These are phyloP conservation scores for Peromyscus californicus DNA, from an alignment of 2,113 vertebrate species.

Conservation along the genomic window DNA sequence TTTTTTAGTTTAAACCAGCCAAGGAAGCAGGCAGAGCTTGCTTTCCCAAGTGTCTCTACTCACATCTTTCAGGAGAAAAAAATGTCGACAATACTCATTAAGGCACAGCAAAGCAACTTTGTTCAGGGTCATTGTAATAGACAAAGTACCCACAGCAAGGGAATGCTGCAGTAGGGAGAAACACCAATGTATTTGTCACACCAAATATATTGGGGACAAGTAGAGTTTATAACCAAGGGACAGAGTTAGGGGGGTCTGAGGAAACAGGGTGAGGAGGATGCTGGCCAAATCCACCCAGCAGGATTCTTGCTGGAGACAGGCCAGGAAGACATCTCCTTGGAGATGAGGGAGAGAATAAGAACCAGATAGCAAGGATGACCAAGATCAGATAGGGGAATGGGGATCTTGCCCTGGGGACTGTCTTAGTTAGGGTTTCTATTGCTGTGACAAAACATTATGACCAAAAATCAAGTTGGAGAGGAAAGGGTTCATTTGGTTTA, in stretches of 20 bases:
- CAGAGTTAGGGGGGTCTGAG: background rate
- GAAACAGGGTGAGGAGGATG: background rate
- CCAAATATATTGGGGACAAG: background rate
- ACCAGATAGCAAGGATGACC: background rate
- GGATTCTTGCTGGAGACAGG: background rate
- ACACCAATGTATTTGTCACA: background rate
- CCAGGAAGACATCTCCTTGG: background rate
- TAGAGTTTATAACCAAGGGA: background rate
- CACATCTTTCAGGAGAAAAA: background rate
- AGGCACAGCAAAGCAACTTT: background rate
- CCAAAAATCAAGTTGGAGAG: background rate
- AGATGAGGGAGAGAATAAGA: background rate
- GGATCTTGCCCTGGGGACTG: background rate
- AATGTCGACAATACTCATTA: background rate
- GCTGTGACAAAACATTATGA: background rate
- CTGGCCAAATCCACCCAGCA: background rate
- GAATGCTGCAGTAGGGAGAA: background rate
- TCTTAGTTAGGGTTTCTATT: background rate
- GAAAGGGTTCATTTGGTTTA: background rate
- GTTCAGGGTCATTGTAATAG: no score
- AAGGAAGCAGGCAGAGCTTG: background rate
- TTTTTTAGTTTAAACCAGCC: background rate
- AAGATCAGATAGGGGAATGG: background rate
- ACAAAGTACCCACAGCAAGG: background rate
- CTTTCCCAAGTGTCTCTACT: background rate